Conservation (phyloP, 2,113 vertebrate species). For the Salvelinus namaycush region DNA sequence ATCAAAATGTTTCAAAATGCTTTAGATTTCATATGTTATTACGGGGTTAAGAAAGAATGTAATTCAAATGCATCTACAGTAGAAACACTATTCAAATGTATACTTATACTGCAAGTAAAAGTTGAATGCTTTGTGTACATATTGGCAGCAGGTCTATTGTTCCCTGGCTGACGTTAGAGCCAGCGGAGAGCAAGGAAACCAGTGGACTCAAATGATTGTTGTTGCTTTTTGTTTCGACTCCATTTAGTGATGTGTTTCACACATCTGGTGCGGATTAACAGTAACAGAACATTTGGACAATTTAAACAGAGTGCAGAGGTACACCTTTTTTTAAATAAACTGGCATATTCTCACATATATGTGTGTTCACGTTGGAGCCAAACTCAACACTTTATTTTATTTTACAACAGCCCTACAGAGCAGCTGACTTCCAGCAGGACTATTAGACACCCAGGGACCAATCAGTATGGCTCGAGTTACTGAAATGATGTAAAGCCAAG, state of each 20-base stretch:
- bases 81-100: neutral
- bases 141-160: constrained; percentile 7
- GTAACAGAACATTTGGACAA: constrained; percentile 47
- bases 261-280: constrained; percentile 58
- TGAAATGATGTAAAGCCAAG: constrained; percentile 15
- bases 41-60: neutral
- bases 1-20: neutral
- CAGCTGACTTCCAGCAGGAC: constrained; percentile 25
- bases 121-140: neutral
- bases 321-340: constrained; percentile 20
- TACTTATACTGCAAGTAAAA: neutral
- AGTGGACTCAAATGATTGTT: neutral
- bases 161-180: neutral
- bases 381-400: constrained; percentile 30
- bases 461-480: constrained; percentile 22
- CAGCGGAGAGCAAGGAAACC: constrained; percentile 7
- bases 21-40: neutral
- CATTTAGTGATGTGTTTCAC: constrained; percentile 36
- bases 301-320: constrained; percentile 40
- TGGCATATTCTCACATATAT: constrained; percentile 34
- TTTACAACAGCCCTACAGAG: constrained; percentile 24
- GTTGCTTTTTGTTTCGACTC: constrained; percentile 37
- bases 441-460: constrained; percentile 25
- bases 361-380: constrained; percentile 17
- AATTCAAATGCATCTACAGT: neutral